Evolutionary conservation across 2,888 invertebrate species (phyloP).

Genomic region (Phymatocera aterrima): DNA sequence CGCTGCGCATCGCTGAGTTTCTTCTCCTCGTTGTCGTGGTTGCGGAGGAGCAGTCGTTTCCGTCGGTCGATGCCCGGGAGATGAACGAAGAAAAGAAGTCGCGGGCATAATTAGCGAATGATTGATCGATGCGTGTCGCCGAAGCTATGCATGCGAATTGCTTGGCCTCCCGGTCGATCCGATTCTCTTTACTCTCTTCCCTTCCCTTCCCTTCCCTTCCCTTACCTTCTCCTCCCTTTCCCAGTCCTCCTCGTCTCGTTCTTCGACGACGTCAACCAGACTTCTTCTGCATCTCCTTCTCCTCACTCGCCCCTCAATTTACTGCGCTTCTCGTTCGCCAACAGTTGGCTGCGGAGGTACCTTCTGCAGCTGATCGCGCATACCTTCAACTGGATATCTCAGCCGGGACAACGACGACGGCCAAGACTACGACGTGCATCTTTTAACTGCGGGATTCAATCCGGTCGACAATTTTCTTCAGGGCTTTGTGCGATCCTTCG

Average conservation of each 20-base stretch:
- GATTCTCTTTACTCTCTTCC: slow-evolving; percentile 47
- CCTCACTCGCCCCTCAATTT: slow-evolving; percentile 35
- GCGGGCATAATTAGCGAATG: slow-evolving; percentile 73
- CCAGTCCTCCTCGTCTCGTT: slow-evolving; percentile 41
- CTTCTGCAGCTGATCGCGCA: slow-evolving; percentile 30
- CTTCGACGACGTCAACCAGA: slow-evolving; percentile 21
- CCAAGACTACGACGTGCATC: too few relatives aligned
- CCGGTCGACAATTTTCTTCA: background rate
- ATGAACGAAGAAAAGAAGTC: slow-evolving; percentile 70
- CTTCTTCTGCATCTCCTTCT: slow-evolving; percentile 37
- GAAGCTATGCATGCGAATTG: slow-evolving; percentile 70
- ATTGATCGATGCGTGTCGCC: slow-evolving; percentile 72
- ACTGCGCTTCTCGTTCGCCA: slow-evolving; percentile 26
- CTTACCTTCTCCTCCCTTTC: slow-evolving; percentile 48
- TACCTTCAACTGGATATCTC: slow-evolving; percentile 25
- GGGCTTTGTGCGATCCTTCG: background rate
- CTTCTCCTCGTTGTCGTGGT: too few relatives aligned
- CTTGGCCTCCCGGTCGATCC: slow-evolving; percentile 50
- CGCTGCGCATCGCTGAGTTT: slow-evolving; percentile 47
- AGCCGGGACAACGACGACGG: background rate
- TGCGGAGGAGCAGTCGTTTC: slow-evolving; percentile 46
- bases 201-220: slow-evolving; percentile 50
- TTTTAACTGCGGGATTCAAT: background rate
- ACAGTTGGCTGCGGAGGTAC: background rate
- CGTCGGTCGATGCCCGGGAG: slow-evolving; percentile 63